These are phyloP conservation scores for Watsonalla cultraria DNA, from an alignment of 2,888 invertebrate genomes.

Conservation along the genomic window DNA sequence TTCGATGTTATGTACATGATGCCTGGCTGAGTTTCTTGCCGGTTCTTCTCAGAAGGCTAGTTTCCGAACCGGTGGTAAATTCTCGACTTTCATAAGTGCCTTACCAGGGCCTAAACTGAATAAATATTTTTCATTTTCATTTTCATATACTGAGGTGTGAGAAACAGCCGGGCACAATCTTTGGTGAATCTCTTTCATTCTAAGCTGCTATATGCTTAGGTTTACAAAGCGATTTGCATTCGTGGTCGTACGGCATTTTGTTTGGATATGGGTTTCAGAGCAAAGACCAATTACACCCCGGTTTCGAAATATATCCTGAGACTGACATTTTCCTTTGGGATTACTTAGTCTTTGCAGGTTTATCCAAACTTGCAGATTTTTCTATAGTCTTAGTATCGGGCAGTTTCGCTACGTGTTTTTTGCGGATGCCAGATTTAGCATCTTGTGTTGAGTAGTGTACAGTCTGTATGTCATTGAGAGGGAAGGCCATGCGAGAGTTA, in stretches of 20 bases:
- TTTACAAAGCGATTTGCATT: not conserved
- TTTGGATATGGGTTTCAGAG: not conserved
- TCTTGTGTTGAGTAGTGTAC: conserved; percentile 22
- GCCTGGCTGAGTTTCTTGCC: too few relatives aligned
- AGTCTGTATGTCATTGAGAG: conserved; percentile 11
- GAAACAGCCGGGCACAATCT: not conserved
- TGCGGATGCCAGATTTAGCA: conserved; percentile 1
- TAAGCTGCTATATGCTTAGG: not conserved
- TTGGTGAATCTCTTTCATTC: not conserved
- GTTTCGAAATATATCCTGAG: not conserved
- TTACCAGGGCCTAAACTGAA: too few relatives aligned
- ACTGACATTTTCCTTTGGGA: too few relatives aligned
- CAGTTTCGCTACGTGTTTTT: not conserved
- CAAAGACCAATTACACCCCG: not conserved
- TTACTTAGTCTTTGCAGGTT: too few relatives aligned
- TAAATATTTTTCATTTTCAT: too few relatives aligned
- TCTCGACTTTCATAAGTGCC: too few relatives aligned
- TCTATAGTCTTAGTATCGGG: not conserved
- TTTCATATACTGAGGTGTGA: not conserved
- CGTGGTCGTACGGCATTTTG: not conserved
- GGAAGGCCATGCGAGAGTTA: conserved; percentile 4
- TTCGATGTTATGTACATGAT: too few relatives aligned
- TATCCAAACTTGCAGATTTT: too few relatives aligned
- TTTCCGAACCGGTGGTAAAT: too few relatives aligned
- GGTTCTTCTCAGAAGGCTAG: too few relatives aligned